These are phyloP conservation scores for Sebastes minor DNA, from an alignment of 2,797 vertebrate species.

Conservation along the genomic window DNA sequence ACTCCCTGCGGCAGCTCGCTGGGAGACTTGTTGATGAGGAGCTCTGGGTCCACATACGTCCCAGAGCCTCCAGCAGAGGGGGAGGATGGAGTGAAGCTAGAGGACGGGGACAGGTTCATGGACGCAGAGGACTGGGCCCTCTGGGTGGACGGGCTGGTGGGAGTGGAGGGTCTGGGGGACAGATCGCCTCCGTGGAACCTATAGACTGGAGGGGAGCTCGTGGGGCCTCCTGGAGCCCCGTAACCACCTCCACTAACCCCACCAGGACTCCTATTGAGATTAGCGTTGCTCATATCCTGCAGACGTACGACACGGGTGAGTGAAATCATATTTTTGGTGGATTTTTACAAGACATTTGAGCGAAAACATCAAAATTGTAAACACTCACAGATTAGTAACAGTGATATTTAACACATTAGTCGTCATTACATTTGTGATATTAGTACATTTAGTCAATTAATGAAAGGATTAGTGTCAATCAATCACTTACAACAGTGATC, in stretches of 20 bases:
- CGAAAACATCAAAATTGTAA: neutral
- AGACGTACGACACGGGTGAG: neutral
- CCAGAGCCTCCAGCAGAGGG: conserved; percentile 31
- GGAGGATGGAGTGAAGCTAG: conserved; percentile 7
- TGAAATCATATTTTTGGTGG: neutral
- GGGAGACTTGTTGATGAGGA: conserved; percentile 79
- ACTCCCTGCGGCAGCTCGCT: conserved; percentile 84
- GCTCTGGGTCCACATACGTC: conserved; percentile 52
- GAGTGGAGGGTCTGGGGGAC: conserved; percentile 35
- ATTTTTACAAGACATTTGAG: neutral
- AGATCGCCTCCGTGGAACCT: conserved; percentile 57
- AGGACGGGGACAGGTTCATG: neutral
- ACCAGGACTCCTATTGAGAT: conserved; percentile 65
- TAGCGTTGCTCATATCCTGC: conserved; percentile 85
- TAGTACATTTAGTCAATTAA: conserved; percentile 9
- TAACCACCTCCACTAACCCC: conserved; percentile 38
- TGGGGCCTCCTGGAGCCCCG: conserved; percentile 74
- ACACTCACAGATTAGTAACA: neutral
- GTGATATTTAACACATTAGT: neutral
- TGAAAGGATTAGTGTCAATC: conserved; percentile 33
- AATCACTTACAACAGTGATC: conserved; percentile 87
- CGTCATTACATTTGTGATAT: neutral
- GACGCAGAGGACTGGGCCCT: neutral
- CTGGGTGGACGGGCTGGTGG: conserved; percentile 14
- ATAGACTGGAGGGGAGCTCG: conserved; percentile 49